Evolutionary conservation across 2,888 invertebrate species (phyloP), one percentile per base, ranked within the genome.

Genomic region (Ethmia dodecea): DNA sequence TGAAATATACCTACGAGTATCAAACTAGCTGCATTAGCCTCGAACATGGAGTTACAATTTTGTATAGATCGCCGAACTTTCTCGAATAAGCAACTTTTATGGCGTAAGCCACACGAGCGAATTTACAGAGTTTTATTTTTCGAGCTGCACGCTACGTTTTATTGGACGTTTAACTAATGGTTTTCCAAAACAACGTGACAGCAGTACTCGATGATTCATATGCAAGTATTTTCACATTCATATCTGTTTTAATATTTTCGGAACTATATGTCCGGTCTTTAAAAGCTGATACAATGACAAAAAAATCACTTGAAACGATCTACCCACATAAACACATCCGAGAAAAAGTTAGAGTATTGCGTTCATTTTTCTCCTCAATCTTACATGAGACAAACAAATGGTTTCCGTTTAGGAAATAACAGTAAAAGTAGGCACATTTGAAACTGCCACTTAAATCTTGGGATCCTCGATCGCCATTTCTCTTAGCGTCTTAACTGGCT

Each of bases 371-470:
- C 73, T 73, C 58, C 59, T 52, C 69, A 59, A 78, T 79, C 72
- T 76, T 65, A 60, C 71, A 73, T 64, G 74, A 70, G 69, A 67
- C 73, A 75, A 80, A 83, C 76, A 80, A 84, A 83, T 80, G 74
- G 76, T 65, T 80, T 80, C 78, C 81, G 80, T 75, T 79, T 76
- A 78, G 78, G 79, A 79, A 78, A 83, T 83, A 83, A 83, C 76
- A 79, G 79, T 83, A 79, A 81, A 80, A 81, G 81, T 83, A 83
- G 78, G 81, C 81, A 72, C 79, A 77, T 81, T 83, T 76, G 79
- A 77, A 78, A 83, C 73, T 81, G 79, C 76, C 80, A 76, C 77
- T 80, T 81, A 83, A 81, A 83, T 83, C 83, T 81, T 78, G 71
- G 73, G 78, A 73, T 80, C 70, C 70, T 72, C 80, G 71, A 83